Conservation (phyloP, 2,888 invertebrate species). For the Mythimna impura region DNA sequence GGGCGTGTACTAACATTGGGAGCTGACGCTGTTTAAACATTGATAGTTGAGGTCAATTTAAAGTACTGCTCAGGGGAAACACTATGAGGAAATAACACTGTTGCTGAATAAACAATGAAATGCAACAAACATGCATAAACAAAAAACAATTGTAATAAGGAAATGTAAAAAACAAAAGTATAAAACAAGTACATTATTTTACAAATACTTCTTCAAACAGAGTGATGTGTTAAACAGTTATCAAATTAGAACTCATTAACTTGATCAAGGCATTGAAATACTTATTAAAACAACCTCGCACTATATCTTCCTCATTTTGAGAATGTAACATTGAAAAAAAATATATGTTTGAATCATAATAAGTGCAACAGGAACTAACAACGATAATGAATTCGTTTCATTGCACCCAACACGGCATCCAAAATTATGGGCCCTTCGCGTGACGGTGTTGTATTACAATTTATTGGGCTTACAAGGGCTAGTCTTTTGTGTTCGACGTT, state of each 20-base stretch:
- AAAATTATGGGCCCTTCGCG: conserved; percentile 75
- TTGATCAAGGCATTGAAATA: conserved; percentile 37
- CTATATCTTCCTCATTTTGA: conserved; percentile 25
- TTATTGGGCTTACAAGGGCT: conserved; percentile 75
- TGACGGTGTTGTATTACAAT: conserved; percentile 79
- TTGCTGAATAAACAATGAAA: conserved; percentile 24
- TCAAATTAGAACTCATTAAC: conserved; percentile 52
- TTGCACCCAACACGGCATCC: conserved; percentile 60
- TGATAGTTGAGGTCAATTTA: conserved; percentile 75
- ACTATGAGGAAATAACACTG: conserved; percentile 43
- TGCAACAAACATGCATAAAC: conserved; percentile 31
- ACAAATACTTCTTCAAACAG: conserved; percentile 2
- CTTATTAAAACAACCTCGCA: conserved; percentile 20
- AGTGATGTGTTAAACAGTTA: conserved; percentile 28
- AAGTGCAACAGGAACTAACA: conserved; percentile 53
- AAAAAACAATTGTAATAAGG: conserved; percentile 2
- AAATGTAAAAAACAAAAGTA: conserved; percentile 13
- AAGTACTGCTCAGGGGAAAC: conserved; percentile 65
- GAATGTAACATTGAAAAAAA: conserved; percentile 9
- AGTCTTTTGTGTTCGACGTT: conserved; percentile 76
- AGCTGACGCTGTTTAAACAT: conserved; percentile 69
- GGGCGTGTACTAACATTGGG: conserved; percentile 80
- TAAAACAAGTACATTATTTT: conserved; percentile 16
- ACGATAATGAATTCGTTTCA: conserved; percentile 56
- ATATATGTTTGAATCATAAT: conserved; percentile 28